Evolutionary conservation across 2,113 vertebrate species (phyloP), one percentile per base, ranked within the genome.

Genomic region (Tachysurus fulvidraco): DNA sequence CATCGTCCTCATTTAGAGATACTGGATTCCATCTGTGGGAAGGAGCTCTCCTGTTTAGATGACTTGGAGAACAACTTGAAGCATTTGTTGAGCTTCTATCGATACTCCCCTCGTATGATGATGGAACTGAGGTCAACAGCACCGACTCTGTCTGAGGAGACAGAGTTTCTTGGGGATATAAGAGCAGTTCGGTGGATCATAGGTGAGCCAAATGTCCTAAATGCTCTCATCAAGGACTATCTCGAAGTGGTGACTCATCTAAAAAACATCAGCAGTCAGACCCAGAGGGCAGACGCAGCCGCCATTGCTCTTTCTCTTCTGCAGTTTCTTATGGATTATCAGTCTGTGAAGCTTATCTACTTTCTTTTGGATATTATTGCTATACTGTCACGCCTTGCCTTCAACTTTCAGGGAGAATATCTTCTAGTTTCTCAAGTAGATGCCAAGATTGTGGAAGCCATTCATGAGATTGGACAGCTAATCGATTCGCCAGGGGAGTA

Each of bases 251-350:
- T 99, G 36, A 94, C 97, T 17, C 98, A 99, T 90, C 95, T 99
- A 81, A 98, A 97, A 93, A 96, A 97, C 0, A 93, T 99, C 93
- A 98, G 97, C 36, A 96, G 95, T 88, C 98, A 99, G 89, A 98
- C 97, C 0, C 98, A 99, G 92, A 95, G 96, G 67, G 97, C 96
- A 0, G 98, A 99, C 0, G 96, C 97, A 36, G 96, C 98, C 0
- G 98, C 97, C 89, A 97, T 98, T 1, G 97, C 98, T 0, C 94
- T 99, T 86, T 96, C 97, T 41, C 96, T 99, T 41, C 93, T 99
- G 86, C 98, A 99, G 92, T 99, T 99, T 91, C 96, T 99, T 83
- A 95, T 98, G 96, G 98, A 99, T 91, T 99, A 99, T 88, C 97
- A 98, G 91, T 98, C 98, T 0, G 93, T 99, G 83, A 99, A 99